phyloP scores from a whole-genome alignment of 2,888 invertebrate genomes.

The Adelphocoris suturalis region DNA sequence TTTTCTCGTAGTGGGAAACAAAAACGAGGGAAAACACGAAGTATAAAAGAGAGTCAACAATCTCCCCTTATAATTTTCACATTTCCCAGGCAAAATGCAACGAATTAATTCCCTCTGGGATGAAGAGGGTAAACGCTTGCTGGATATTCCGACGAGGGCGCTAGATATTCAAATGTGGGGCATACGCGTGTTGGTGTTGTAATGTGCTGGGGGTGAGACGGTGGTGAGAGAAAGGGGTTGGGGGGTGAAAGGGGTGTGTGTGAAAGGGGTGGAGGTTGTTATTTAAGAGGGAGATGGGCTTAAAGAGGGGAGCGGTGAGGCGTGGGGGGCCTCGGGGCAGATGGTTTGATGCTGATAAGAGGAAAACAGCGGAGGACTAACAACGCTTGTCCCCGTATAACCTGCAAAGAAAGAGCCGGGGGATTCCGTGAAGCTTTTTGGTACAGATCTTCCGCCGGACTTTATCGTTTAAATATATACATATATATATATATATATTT shows the following conservation, averaged over 20 bases:
- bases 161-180: conserved; percentile 57
- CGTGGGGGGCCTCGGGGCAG: not conserved
- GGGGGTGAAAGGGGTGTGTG: not conserved
- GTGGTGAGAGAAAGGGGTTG: not conserved
- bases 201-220: not conserved
- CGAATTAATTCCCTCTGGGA: conserved; percentile 56
- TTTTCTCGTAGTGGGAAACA: not conserved
- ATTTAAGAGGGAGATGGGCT: not conserved
- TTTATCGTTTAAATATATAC: too few relatives aligned
- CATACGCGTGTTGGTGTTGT: conserved; percentile 54
- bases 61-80: conserved; percentile 56
- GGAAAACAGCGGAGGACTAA: conserved; percentile 26
- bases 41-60: conserved; percentile 5
- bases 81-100: conserved; percentile 56
- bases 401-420: not conserved
- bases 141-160: not conserved
- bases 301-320: too few relatives aligned
- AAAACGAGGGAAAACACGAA: not conserved
- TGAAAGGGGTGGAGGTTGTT: not conserved
- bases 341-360: conserved; percentile 59
- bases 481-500: too few relatives aligned
- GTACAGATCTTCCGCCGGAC: too few relatives aligned
- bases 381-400: not conserved
- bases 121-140: conserved; percentile 9
- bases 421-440: not conserved